Evolutionary conservation across 2,797 vertebrate species (phyloP), one percentile per base, ranked within the genome.

Genomic region (Smutsia temminckii): DNA sequence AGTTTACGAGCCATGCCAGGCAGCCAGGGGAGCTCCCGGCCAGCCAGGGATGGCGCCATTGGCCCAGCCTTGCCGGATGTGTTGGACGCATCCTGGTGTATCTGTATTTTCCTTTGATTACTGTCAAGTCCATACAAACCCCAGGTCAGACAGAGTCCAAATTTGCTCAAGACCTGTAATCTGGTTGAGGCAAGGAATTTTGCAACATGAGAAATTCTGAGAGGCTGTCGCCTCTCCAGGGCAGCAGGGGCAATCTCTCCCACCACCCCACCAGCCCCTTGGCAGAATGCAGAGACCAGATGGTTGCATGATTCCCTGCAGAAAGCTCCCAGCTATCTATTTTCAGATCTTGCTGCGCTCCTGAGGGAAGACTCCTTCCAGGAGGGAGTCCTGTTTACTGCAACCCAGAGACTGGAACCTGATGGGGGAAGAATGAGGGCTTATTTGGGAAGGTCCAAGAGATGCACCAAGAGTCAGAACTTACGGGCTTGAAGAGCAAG

Each of bases 291-390:
- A n/a, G n/a, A 84, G 49, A 34, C 8, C 18, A 57, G 18, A 72
- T 2, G 3, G 0, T 37, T 17, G 0, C 18, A 2, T 16, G 55
- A 57, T 51, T 49, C n/a, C 6, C 49, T 5, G 34, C 5, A 7
- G 34, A 91, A 32, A 51, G 20, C 29, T 8, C 51, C 53, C 53
- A 21, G 20, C 11, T 59, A 10, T 66, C 77, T 77, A 21, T 34
- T 66, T 75, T n/a, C 10, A 25, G 49, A 37, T 29, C 32, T 34
- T 32, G 23, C 51, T 68, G 32, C 51, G 63, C 27, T 23, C 20
- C 32, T 72, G 78, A 72, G 14, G 32, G 46, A 46, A 0, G 46
- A 46, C 53, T 34, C 42, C 63, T 90, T 68, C 59, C 49, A 46
- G 68, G 57, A 85, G n/a, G 53, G 53, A 63, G 21, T 32, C 37